Evolutionary conservation across 2,113 vertebrate species (phyloP).

Genomic region (Ifrita kowaldi): DNA sequence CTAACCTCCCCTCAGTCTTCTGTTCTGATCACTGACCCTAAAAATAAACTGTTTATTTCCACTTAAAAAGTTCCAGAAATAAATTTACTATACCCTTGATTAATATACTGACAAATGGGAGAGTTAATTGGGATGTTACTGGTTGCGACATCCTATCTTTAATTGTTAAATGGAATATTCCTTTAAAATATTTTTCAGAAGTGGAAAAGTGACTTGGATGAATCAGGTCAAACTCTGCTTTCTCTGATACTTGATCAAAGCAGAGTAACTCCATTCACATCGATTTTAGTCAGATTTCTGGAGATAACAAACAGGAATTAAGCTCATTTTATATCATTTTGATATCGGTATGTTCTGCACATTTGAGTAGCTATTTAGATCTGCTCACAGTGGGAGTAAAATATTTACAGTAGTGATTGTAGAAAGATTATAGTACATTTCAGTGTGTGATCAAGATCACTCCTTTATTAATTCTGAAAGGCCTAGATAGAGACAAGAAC

Average conservation of each 20-base stretch:
- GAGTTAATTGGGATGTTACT: not conserved
- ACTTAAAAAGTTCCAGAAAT: not conserved
- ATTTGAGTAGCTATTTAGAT: not conserved
- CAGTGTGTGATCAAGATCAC: not conserved
- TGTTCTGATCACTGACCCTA: not conserved
- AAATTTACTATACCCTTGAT: not conserved
- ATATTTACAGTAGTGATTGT: not conserved
- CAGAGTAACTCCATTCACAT: not conserved
- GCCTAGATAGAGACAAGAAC: not conserved
- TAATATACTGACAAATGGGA: not conserved
- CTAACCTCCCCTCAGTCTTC: not conserved
- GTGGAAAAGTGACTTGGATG: not conserved
- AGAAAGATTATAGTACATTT: not conserved
- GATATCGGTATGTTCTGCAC: not conserved
- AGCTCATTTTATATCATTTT: not conserved
- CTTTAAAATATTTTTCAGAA: not conserved
- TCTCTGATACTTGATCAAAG: not conserved
- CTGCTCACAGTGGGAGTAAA: not conserved
- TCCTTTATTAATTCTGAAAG: not conserved
- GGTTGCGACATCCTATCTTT: not conserved
- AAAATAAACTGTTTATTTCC: not conserved
- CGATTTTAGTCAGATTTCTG: not conserved
- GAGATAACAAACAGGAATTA: not conserved
- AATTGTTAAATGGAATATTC: not conserved
- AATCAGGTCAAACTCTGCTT: not conserved